These are phyloP conservation scores for Zophobas atratus DNA, from an alignment of 1,140 invertebrate species.

Conservation along the genomic window DNA sequence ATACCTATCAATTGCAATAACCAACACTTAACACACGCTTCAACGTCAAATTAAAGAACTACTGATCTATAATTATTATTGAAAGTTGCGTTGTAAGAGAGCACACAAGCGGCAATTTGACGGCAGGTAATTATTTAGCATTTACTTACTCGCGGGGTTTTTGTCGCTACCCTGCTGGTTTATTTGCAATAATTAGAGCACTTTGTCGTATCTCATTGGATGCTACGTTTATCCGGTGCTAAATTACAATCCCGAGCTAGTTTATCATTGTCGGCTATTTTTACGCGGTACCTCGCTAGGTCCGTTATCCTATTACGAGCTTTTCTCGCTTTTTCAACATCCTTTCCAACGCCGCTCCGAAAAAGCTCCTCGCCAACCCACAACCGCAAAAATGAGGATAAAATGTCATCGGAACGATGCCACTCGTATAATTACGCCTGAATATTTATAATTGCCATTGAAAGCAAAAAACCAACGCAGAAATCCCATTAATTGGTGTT, in stretches of 20 bases:
- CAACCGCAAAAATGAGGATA: not conserved
- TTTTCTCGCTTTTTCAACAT: no score
- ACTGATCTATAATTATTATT: constrained; percentile 34
- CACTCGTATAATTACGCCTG: not conserved
- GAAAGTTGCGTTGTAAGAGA: constrained; percentile 6
- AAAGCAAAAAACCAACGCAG: not conserved
- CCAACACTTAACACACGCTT: constrained; percentile 37
- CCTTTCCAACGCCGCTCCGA: no score
- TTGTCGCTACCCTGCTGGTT: not conserved
- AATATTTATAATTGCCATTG: not conserved
- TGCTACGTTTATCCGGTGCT: not conserved
- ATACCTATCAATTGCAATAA: constrained; percentile 34
- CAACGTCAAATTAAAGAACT: constrained; percentile 37
- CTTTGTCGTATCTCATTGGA: not conserved
- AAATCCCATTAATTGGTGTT: not conserved
- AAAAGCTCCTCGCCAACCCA: no score
- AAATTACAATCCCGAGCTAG: constrained; percentile 8
- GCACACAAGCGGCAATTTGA: not conserved
- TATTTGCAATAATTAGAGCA: constrained; percentile 4
- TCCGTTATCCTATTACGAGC: no score
- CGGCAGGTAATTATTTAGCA: constrained; percentile 14
- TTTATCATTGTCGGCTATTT: not conserved
- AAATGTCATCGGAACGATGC: not conserved
- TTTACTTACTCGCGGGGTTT: not conserved
- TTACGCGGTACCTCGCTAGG: no score